Evolutionary conservation across 2,113 vertebrate species (phyloP), one percentile per base, ranked within the genome.

Genomic region (Xenopus borealis): DNA sequence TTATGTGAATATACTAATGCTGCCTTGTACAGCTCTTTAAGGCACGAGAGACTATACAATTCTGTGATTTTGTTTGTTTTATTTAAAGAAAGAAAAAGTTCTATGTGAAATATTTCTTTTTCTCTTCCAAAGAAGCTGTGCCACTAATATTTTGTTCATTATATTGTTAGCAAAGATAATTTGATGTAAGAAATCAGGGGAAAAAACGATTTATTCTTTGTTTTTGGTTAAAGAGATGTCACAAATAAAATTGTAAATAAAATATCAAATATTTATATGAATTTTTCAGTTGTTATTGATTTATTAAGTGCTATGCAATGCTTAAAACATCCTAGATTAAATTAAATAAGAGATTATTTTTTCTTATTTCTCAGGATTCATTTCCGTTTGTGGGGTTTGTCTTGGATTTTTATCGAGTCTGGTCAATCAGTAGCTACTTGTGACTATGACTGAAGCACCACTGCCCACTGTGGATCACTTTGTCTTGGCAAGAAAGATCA

Each of bases 11-110:
- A 83, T 67, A 77, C 70, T 79, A 80, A 86, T 87, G 88, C 85
- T 90, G 87, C 84, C 83, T 87, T 89, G 85, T 91, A 79, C 80
- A 87, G 81, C 80, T 79, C 83, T 86, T 80, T 89, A 86, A 89
- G 91, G 91, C 92, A 85, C 88, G 80, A 85, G 77, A 82, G 68
- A 71, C 11, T 69, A 18, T 59, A 75, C 57, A 76, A 46, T 69
- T 74, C 72, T 76, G 50, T 65, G 77, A 82, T 83, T 81, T 77
- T 82, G 82, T 80, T 79, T 68, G 65, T 83, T 80, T 78, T 81
- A 83, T 85, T 82, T 58, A 50, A 52, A 75, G 66, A 72, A 80
- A 79, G 81, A 63, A 62, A 72, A 80, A 79, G 81, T 63, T 83
- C 81, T 79, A 82, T 83, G 69, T 72, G 11, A 62, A 69, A 61